Conservation (phyloP, 2,113 vertebrate genomes). For the Amphiprion ocellaris region DNA sequence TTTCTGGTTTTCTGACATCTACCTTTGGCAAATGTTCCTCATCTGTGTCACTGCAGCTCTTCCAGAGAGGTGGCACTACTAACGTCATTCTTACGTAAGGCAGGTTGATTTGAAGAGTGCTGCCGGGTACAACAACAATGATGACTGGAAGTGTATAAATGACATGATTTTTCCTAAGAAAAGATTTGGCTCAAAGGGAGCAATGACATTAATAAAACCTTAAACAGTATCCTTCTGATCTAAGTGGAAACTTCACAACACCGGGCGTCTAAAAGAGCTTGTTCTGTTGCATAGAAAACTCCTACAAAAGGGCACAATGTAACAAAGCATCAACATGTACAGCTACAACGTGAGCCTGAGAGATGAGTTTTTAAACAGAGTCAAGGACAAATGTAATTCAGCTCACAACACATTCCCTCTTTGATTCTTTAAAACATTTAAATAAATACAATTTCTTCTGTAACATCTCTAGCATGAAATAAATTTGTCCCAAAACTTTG, state of each 20-base stretch:
- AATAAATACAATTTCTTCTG: conserved; percentile 64
- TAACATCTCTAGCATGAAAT: conserved; percentile 52
- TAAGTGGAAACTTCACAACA: conserved; percentile 62
- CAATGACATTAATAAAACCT: conserved; percentile 54
- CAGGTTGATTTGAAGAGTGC: conserved; percentile 48
- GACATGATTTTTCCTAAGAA: conserved; percentile 51
- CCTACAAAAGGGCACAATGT: conserved; percentile 78
- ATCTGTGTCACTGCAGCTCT: conserved; percentile 53
- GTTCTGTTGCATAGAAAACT: conserved; percentile 84
- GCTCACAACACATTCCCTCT: conserved; percentile 27
- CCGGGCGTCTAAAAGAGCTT: conserved; percentile 58
- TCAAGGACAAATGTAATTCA: conserved; percentile 54
- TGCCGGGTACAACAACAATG: conserved; percentile 27
- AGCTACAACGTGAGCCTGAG: conserved; percentile 80
- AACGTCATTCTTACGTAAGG: conserved; percentile 27
- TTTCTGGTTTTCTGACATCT: conserved; percentile 62
- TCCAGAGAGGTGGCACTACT: conserved; percentile 45
- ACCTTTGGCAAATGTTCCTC: conserved; percentile 76
- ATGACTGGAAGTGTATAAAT: conserved; percentile 34
- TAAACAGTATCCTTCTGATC: conserved; percentile 30
- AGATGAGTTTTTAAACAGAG: conserved; percentile 65
- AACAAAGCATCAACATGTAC: conserved; percentile 73
- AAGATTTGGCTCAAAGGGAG: conserved; percentile 73
- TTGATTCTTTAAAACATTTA: conserved; percentile 30
- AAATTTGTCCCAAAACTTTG: conserved; percentile 55